Evolutionary conservation across 2,113 vertebrate species (phyloP), one percentile per base, ranked within the genome.

Genomic region (Periophthalmodon schlosseri): DNA sequence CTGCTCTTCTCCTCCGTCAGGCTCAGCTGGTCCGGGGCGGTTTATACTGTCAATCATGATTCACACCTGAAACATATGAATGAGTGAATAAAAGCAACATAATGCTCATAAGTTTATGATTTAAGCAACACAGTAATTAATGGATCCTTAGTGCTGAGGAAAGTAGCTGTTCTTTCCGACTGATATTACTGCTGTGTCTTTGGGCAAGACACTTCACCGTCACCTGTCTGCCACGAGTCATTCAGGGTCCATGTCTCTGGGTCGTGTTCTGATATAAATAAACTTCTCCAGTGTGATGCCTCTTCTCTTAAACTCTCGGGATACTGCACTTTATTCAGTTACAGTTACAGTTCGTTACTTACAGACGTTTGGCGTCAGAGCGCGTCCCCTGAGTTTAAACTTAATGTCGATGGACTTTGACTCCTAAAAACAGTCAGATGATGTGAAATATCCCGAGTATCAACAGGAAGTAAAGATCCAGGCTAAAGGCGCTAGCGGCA

Each of bases 11-110:
- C 8, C 39, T 10, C 8, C 39, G 9, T 44, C 39, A 44, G 39
- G 39, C 39, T 44, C 36, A 3, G 5, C 39, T 10, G 39, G 39
- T 44, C 39, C 39, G 9, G 39, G 39, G 2, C 39, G 39, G 1
- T 58, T 79, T 39, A 2, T 52, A 4, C 72, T 56, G 70, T 81
- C 87, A 87, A 89, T 90, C 36, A 24, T 54, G 70, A n/a, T 34
- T 21, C 15, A 64, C 14, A 72, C 72, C 83, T 86, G 76, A 36
- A 74, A 50, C 15, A 61, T 57, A 69, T 11, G 58, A 12, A 23
- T 24, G 14, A 11, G 76, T 8, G 1, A n/a, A 73, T 1, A 67
- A 24, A 47, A 2, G 18, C 66, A 21, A 50, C 0, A 23, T 2
- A 1, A 20, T 6, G 4, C 18, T 54, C 36, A 39, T 0, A 20